These are phyloP conservation scores for Hecatera dysodea DNA, from an alignment of 2,888 invertebrate genomes.

Conservation along the genomic window DNA sequence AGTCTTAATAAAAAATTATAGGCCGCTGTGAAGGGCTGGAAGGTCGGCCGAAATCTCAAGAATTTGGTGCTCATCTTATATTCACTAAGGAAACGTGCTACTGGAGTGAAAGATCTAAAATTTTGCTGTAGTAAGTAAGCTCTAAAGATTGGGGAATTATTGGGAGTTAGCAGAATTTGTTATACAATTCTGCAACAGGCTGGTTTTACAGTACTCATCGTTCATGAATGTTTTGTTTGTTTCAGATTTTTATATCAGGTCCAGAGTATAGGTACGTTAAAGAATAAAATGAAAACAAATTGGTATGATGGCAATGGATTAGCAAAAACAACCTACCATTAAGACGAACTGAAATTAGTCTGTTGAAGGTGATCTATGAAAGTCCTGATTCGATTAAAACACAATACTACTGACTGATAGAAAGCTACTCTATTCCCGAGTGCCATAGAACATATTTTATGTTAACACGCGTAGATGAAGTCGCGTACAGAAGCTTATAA, in stretches of 20 bases:
- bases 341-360: too few species aligned
- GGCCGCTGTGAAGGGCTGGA: slow-evolving; percentile 42
- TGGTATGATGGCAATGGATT: too few species aligned
- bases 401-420: neutral
- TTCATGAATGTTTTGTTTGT: slow-evolving; percentile 1
- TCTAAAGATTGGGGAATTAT: neutral
- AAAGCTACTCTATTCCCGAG: neutral
- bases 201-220: slow-evolving; percentile 1
- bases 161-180: neutral
- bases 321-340: neutral
- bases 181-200: neutral
- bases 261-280: too few species aligned
- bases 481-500: neutral
- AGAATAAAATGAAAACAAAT: neutral
- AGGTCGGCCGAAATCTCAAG: slow-evolving; percentile 47
- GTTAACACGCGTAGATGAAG: neutral
- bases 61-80: slow-evolving; percentile 54
- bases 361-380: neutral
- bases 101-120: slow-evolving; percentile 7
- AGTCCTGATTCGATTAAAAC: neutral
- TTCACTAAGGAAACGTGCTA: slow-evolving; percentile 34
- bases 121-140: neutral
- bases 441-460: neutral
- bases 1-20: slow-evolving; percentile 64
- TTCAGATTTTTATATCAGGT: neutral